phyloP scores from a whole-genome alignment of 2,797 vertebrate species.

The Premnoplex brunnescens region DNA sequence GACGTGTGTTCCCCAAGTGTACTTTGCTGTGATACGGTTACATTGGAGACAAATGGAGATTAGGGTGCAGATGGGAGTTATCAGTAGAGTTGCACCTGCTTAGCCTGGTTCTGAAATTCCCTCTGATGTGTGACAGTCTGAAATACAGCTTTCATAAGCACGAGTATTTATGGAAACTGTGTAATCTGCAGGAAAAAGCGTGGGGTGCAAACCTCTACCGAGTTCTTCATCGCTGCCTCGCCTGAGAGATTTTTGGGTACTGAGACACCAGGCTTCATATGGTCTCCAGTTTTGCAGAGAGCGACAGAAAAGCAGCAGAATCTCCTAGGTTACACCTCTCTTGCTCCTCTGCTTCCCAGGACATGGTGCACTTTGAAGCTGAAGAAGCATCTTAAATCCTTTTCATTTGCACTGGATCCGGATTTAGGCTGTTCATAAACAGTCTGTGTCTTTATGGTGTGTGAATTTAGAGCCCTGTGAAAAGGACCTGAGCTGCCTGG shows the following conservation, averaged over 20 bases:
- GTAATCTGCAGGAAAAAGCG: background rate
- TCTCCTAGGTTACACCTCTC: background rate
- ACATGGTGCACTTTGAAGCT: background rate
- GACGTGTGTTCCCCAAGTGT: fast-evolving
- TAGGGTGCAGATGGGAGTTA: background rate
- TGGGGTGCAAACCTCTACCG: background rate
- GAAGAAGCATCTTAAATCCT: background rate
- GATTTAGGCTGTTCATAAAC: background rate
- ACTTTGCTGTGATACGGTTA: background rate
- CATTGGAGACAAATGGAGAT: background rate
- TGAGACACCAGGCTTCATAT: background rate
- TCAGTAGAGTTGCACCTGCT: background rate
- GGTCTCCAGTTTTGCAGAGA: background rate
- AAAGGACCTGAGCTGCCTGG: background rate
- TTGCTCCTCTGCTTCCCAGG: background rate
- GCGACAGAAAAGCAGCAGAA: background rate
- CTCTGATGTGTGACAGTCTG: background rate
- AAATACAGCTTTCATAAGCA: background rate
- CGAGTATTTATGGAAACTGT: background rate
- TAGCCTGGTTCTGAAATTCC: background rate
- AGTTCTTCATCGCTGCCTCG: background rate
- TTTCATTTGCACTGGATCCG: background rate
- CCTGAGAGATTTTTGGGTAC: background rate
- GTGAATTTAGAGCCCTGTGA: background rate
- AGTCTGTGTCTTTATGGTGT: background rate